phyloP scores from a whole-genome alignment of 2,113 vertebrate genomes.

The Psilopsiagon aymara region DNA sequence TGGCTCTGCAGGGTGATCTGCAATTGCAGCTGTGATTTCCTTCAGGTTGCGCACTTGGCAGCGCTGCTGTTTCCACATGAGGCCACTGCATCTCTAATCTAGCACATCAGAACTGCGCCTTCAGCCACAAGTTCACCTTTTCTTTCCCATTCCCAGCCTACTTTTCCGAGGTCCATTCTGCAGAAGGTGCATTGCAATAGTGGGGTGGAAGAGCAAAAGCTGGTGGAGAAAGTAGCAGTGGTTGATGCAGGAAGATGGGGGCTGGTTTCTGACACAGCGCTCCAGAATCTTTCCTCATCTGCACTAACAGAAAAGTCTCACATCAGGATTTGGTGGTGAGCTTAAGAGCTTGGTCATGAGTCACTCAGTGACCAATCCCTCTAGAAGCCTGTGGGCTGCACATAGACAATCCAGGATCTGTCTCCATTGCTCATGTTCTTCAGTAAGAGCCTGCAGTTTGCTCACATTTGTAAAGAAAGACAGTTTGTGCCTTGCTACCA shows the following conservation, averaged over 20 bases:
- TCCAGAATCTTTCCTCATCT: background rate
- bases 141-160: conserved; percentile 30
- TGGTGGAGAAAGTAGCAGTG: background rate
- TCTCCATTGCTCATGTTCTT: background rate
- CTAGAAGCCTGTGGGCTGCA: background rate
- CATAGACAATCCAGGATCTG: background rate
- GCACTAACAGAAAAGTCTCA: background rate
- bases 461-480: background rate
- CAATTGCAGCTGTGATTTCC: background rate
- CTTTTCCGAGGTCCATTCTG: conserved; percentile 39
- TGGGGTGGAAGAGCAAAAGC: background rate
- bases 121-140: conserved; percentile 43
- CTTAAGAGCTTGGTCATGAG: background rate
- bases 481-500: background rate
- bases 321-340: background rate
- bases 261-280: background rate
- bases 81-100: background rate
- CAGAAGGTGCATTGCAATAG: conserved; percentile 47
- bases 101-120: background rate
- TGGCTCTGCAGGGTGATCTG: background rate
- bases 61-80: conserved; percentile 2
- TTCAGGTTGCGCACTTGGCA: background rate
- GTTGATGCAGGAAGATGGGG: background rate
- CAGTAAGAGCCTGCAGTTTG: background rate
- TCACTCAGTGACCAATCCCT: background rate